A percentile compares a stretch with the other conserved stretches of the same genome.
phyloP scores from a whole-genome alignment of 1,140 invertebrate species.

The Anthonomus grandis region DNA sequence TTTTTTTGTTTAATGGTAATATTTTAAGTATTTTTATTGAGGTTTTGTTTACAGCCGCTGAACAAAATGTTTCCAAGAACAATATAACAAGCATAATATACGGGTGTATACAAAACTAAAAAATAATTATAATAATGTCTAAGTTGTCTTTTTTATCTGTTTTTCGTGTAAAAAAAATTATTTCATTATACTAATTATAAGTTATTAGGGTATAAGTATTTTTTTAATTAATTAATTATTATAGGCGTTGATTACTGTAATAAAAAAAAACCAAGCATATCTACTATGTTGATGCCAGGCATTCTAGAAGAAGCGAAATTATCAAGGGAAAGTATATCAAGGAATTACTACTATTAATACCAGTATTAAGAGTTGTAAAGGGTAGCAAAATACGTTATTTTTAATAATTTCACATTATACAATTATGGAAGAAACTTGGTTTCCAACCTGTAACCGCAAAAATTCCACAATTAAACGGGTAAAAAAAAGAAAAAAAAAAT shows the following conservation, averaged over 20 bases:
- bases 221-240: too few species aligned
- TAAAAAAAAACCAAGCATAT: slow-evolving; percentile 40
- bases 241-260: slow-evolving; percentile 33
- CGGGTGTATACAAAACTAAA: slow-evolving; percentile 22
- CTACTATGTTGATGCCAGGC: slow-evolving; percentile 44
- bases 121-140: slow-evolving; percentile 19
- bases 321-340: slow-evolving; percentile 33
- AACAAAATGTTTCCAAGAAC: too few species aligned
- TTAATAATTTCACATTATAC: slow-evolving; percentile 40
- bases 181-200: slow-evolving; percentile 29
- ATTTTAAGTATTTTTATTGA: too few species aligned
- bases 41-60: too few species aligned
- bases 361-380: slow-evolving; percentile 45
- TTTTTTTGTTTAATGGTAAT: too few species aligned
- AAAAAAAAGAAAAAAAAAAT: background rate
- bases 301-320: slow-evolving; percentile 29
- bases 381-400: slow-evolving; percentile 40
- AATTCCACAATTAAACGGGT: background rate
- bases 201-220: slow-evolving; percentile 30
- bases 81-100: too few species aligned
- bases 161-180: slow-evolving; percentile 29
- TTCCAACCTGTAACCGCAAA: slow-evolving; percentile 30
- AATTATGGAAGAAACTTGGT: slow-evolving; percentile 31
- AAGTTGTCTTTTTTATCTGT: slow-evolving; percentile 27
- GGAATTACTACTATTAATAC: slow-evolving; percentile 47